Percentiles rank a stretch among this genome's conserved stretches.
These are phyloP conservation scores for Diplolepis rosae DNA, from an alignment of 2,888 invertebrate genomes.

Conservation along the genomic window DNA sequence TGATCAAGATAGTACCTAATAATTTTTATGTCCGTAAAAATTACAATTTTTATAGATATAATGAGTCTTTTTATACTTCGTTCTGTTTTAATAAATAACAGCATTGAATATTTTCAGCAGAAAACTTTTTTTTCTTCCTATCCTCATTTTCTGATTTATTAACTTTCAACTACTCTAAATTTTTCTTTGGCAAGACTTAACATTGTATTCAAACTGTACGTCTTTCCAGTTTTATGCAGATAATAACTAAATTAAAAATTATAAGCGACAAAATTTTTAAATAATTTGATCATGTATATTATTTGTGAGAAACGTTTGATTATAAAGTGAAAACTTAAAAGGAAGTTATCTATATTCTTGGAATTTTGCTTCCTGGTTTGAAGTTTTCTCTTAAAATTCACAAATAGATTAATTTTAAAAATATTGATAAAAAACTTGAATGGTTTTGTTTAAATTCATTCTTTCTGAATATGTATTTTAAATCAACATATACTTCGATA, in stretches of 20 bases:
- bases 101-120: conserved; percentile 19
- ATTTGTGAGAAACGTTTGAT: background rate
- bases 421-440: conserved; percentile 11
- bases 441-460: background rate
- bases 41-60: conserved; percentile 1
- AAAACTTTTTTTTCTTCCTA: conserved; percentile 16
- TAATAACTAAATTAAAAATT: conserved; percentile 1
- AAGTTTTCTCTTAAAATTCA: background rate
- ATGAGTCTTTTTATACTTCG: conserved; percentile 15
- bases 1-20: conserved; percentile 7
- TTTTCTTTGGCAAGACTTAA: conserved; percentile 28
- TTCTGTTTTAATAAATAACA: conserved; percentile 12
- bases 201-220: conserved; percentile 11
- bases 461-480: conserved; percentile 8
- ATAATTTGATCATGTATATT: background rate
- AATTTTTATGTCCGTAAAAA: conserved; percentile 4
- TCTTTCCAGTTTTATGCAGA: background rate
- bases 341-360: background rate
- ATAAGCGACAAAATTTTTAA: background rate
- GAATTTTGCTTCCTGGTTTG: background rate
- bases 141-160: background rate
- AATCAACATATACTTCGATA: conserved; percentile 1
- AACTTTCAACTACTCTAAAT: conserved; percentile 24
- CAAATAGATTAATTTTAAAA: background rate
- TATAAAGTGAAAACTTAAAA: background rate